Evolutionary conservation across 2,888 invertebrate genomes (phyloP).

Genomic region (Taenaris catops): DNA sequence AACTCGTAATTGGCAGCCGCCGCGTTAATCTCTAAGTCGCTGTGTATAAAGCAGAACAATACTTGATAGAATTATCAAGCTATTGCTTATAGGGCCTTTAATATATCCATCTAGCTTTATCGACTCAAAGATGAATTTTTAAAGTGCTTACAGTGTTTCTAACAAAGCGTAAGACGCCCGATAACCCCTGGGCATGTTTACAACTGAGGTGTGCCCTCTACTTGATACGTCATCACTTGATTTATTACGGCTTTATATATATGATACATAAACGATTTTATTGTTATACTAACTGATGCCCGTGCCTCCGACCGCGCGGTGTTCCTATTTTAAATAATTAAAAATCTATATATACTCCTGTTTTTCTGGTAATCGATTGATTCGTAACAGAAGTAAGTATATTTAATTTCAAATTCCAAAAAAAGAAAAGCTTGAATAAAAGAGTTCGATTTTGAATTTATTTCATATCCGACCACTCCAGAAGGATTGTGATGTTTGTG

Average conservation of each 20-base stretch:
- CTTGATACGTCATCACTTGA: conserved; percentile 31
- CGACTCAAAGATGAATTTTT: conserved; percentile 17
- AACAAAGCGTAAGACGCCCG: conserved; percentile 17
- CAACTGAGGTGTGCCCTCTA: conserved; percentile 28
- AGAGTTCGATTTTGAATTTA: no score
- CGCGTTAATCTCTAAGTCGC: conserved; percentile 13
- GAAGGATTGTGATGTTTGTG: no score
- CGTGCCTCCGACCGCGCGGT: no score
- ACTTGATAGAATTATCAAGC: conserved; percentile 9
- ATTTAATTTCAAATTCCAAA: no score
- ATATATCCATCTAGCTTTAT: conserved; percentile 25
- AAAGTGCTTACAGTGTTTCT: conserved; percentile 19
- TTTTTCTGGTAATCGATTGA: no score
- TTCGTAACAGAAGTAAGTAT: no score
- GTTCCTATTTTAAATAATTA: no score
- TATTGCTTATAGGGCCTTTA: conserved; percentile 19
- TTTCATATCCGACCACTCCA: no score
- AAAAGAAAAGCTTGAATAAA: no score
- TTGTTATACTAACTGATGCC: no score
- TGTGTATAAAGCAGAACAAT: conserved; percentile 13
- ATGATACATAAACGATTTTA: conserved; percentile 4
- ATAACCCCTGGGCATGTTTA: conserved; percentile 20
- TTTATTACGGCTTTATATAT: conserved; percentile 30
- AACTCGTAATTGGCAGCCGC: no score
- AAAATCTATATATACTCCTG: no score